Conservation (phyloP, 2,797 vertebrate genomes). For the Podarcis lilfordi region DNA sequence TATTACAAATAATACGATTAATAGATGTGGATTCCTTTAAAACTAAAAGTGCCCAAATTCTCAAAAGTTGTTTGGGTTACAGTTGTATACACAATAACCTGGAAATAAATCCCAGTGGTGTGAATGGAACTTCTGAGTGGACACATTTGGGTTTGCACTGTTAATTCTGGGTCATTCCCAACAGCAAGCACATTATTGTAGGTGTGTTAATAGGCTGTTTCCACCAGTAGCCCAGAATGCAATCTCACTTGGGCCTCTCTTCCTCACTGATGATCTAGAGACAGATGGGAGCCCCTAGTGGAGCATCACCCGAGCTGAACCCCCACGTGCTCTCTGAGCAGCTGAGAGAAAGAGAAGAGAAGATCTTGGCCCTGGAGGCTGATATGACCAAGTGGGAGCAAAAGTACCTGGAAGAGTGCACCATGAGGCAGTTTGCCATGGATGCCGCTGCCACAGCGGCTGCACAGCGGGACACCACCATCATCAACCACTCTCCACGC, state of each 20-base stretch:
- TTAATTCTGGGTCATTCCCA: neutral
- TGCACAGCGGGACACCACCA: slow-evolving; percentile 93
- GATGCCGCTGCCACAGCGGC: slow-evolving; percentile 94
- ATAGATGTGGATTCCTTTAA: neutral
- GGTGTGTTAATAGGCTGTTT: accelerated
- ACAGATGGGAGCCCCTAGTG: slow-evolving; percentile 34
- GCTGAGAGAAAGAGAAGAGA: slow-evolving; percentile 92
- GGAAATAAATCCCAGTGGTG: too few relatives aligned
- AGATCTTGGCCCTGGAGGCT: slow-evolving; percentile 91
- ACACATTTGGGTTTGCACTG: neutral
- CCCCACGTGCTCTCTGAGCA: slow-evolving; percentile 84
- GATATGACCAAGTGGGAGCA: slow-evolving; percentile 99
- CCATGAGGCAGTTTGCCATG: slow-evolving; percentile 98
- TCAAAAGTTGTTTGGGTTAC: neutral
- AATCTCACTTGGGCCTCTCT: neutral
- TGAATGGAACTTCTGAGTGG: too few relatives aligned
- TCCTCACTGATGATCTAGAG: slow-evolving; percentile 67
- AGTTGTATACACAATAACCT: too few relatives aligned
- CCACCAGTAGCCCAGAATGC: neutral
- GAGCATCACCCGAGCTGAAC: slow-evolving; percentile 74
- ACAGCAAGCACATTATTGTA: accelerated
- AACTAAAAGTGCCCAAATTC: neutral
- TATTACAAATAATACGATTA: neutral
- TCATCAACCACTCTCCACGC: slow-evolving; percentile 94
- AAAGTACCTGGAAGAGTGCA: slow-evolving; percentile 96